These are phyloP conservation scores for Chloroceryle aenea DNA, from an alignment of 2,113 vertebrate genomes.

Conservation along the genomic window DNA sequence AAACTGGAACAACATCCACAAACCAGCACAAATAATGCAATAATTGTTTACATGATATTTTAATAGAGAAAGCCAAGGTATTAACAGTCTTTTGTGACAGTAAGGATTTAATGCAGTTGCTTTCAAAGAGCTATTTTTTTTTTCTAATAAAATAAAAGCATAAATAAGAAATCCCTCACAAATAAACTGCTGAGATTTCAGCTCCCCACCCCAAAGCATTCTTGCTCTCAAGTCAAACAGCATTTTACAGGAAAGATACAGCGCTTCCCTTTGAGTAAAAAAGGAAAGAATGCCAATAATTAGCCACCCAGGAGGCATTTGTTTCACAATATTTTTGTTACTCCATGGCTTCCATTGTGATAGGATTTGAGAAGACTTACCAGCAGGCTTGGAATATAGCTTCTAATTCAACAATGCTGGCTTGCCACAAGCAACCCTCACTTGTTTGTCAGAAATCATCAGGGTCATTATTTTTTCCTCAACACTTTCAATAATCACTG, in stretches of 20 bases:
- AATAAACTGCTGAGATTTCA: conserved; percentile 49
- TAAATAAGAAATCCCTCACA: conserved; percentile 33
- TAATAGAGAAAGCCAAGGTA: conserved; percentile 40
- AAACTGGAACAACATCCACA: conserved; percentile 23
- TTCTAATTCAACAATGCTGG: conserved; percentile 26
- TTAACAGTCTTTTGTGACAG: conserved; percentile 8
- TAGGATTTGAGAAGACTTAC: conserved; percentile 66
- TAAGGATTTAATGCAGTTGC: not conserved
- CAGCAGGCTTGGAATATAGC: conserved; percentile 49
- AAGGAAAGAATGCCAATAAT: conserved; percentile 73
- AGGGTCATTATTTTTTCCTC: not conserved
- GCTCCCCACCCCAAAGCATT: conserved; percentile 47
- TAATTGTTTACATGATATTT: conserved; percentile 42
- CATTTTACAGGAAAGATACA: conserved; percentile 57
- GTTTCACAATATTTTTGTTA: conserved; percentile 74
- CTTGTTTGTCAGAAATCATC: conserved; percentile 59
- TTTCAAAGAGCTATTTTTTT: not conserved
- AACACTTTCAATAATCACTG: not conserved
- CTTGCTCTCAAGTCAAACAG: conserved; percentile 36
- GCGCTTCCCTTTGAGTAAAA: conserved; percentile 61
- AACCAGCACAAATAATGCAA: conserved; percentile 21
- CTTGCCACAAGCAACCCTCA: conserved; percentile 24
- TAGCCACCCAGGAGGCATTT: conserved; percentile 75
- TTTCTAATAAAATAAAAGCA: not conserved
- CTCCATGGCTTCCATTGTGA: conserved; percentile 65